A percentile compares a stretch with the other conserved stretches of the same genome.
phyloP scores from a whole-genome alignment of 2,113 vertebrate species.

The Pygoscelis antarcticus region DNA sequence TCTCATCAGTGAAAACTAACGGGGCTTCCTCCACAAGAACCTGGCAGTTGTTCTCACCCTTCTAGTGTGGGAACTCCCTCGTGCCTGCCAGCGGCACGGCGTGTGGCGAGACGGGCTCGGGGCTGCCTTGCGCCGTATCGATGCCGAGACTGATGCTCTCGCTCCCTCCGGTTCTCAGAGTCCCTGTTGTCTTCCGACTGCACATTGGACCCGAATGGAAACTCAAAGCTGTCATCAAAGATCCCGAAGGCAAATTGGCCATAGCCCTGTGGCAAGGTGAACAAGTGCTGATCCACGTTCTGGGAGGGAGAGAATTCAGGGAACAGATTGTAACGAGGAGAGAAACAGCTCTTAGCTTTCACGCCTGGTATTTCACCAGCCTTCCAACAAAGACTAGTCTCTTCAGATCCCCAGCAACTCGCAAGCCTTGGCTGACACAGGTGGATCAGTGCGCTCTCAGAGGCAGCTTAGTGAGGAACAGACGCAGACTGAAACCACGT shows the following conservation, averaged over 20 bases:
- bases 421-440: background rate
- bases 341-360: background rate
- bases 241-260: constrained; percentile 92
- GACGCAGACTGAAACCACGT: background rate
- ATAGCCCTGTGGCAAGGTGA: constrained; percentile 89
- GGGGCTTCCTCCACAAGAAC: fast-evolving
- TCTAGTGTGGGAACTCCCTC: constrained; percentile 93
- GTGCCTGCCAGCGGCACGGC: constrained; percentile 86
- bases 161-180: constrained; percentile 85
- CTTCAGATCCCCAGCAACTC: background rate
- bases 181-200: constrained; percentile 84
- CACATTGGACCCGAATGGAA: constrained; percentile 79
- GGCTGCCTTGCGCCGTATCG: constrained; percentile 88
- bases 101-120: constrained; percentile 84
- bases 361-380: background rate
- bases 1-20: fast-evolving
- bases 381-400: too few species aligned
- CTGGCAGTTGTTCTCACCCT: constrained; percentile 73
- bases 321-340: background rate
- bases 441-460: fast-evolving
- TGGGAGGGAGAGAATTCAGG: constrained; percentile 43
- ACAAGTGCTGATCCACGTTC: constrained; percentile 88
- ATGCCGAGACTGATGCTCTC: constrained; percentile 89
- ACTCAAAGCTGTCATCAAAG: constrained; percentile 90
- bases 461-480: background rate